Conservation (phyloP, 2,888 invertebrate species). For the Toxonevra muliebris region DNA sequence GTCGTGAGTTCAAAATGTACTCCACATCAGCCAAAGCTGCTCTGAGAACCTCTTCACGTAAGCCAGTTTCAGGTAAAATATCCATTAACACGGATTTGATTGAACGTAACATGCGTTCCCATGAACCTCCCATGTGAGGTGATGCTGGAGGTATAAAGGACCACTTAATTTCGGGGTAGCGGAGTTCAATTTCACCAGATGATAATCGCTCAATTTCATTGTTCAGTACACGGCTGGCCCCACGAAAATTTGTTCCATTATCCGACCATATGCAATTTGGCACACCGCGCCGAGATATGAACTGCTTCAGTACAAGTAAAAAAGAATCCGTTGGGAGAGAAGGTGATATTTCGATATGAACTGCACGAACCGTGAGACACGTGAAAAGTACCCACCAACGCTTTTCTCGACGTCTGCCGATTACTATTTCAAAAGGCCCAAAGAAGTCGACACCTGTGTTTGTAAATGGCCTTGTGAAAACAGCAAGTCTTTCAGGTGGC, state of each 20-base stretch:
- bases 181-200: background rate
- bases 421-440: conserved; percentile 34
- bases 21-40: conserved; percentile 33
- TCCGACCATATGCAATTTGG: conserved; percentile 27
- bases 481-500: conserved; percentile 21
- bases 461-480: conserved; percentile 24
- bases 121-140: conserved; percentile 36
- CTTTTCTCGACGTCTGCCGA: conserved; percentile 38
- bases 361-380: conserved; percentile 36
- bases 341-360: conserved; percentile 40
- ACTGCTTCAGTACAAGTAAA: conserved; percentile 30
- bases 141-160: conserved; percentile 33
- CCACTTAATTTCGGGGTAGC: conserved; percentile 12
- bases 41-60: conserved; percentile 31
- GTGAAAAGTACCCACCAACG: conserved; percentile 41
- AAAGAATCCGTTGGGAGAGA: conserved; percentile 33
- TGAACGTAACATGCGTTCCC: conserved; percentile 27
- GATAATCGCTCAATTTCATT: conserved; percentile 15
- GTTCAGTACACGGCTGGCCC: conserved; percentile 20
- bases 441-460: conserved; percentile 40
- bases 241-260: conserved; percentile 32
- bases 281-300: conserved; percentile 28
- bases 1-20: conserved; percentile 33
- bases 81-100: conserved; percentile 27
- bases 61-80: conserved; percentile 21